Evolutionary conservation across 2,797 vertebrate species (phyloP).

Genomic region (Knipowitschia caucasica): DNA sequence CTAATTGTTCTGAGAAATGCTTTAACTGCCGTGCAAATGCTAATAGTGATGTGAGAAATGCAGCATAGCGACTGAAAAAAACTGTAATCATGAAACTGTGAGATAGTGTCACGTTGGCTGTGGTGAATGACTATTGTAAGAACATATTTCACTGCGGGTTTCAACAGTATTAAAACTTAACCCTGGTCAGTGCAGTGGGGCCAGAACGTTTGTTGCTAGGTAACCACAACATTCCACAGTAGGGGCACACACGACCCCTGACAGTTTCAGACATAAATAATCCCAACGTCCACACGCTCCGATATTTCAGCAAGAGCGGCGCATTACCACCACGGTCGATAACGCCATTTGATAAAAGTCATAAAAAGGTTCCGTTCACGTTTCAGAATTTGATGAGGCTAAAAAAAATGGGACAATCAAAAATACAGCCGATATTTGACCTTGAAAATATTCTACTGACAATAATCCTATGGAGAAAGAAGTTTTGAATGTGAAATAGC

Average conservation of each 20-base stretch:
- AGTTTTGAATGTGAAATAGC: neutral
- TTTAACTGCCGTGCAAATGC: too few relatives aligned
- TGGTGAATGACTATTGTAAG: neutral
- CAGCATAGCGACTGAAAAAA: too few relatives aligned
- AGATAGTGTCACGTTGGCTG: neutral
- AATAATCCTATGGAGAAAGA: neutral
- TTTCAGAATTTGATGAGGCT: neutral
- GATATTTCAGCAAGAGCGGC: neutral
- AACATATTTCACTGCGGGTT: neutral
- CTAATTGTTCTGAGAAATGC: too few relatives aligned
- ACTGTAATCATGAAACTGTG: neutral
- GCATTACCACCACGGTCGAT: conserved; percentile 1
- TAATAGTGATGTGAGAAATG: too few relatives aligned
- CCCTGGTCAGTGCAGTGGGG: neutral
- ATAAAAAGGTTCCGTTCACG: neutral
- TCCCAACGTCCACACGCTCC: neutral
- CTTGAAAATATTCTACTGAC: conserved; percentile 21
- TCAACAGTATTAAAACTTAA: conserved; percentile 1
- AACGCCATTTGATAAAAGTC: conserved; percentile 5
- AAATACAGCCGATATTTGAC: neutral
- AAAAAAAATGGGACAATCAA: neutral
- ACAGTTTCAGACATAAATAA: conserved; percentile 5
- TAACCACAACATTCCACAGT: conserved; percentile 4
- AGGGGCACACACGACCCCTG: neutral
- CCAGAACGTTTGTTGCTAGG: conserved; percentile 5